A percentile compares a stretch with the other conserved stretches of the same genome.
These are phyloP conservation scores for Pseudachorutes palmiensis DNA, from an alignment of 1,140 invertebrate genomes.

Conservation along the genomic window DNA sequence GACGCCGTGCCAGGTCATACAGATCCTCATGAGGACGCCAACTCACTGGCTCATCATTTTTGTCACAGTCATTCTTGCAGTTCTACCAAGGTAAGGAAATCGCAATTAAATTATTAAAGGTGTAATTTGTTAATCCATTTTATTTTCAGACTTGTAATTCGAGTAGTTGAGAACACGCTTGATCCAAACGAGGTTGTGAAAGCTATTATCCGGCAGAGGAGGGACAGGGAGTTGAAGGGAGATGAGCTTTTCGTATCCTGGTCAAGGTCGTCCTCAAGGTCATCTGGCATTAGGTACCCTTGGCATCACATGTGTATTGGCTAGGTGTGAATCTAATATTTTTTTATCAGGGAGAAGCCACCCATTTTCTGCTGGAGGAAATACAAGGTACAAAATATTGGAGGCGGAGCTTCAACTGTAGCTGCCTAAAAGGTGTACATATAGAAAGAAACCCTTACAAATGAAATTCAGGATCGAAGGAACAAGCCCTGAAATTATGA, in stretches of 20 bases:
- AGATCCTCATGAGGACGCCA: conserved; percentile 60
- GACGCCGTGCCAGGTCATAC: conserved; percentile 75
- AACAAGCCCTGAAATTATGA: too few species aligned
- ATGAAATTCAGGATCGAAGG: neutral
- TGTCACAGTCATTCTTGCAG: conserved; percentile 63
- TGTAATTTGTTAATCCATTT: conserved; percentile 15
- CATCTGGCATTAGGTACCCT: conserved; percentile 54
- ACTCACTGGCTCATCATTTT: conserved; percentile 72
- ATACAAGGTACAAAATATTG: neutral
- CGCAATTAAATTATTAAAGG: conserved; percentile 5
- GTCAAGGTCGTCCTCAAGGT: conserved; percentile 55
- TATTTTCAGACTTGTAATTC: conserved; percentile 45
- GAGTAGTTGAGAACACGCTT: conserved; percentile 45
- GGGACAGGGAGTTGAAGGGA: conserved; percentile 44
- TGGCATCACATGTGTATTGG: neutral
- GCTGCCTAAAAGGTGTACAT: neutral
- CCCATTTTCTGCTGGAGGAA: conserved; percentile 17
- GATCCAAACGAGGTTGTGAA: conserved; percentile 50
- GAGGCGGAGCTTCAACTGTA: neutral
- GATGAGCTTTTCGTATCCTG: conserved; percentile 57
- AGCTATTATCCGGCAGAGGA: conserved; percentile 46
- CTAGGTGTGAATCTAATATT: neutral
- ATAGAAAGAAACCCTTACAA: neutral
- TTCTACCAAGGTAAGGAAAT: conserved; percentile 70
- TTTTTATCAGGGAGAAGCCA: conserved; percentile 6